Base-by-base conservation (phyloP, 1,140 invertebrate species). In the Micrasema minimum region DNA sequence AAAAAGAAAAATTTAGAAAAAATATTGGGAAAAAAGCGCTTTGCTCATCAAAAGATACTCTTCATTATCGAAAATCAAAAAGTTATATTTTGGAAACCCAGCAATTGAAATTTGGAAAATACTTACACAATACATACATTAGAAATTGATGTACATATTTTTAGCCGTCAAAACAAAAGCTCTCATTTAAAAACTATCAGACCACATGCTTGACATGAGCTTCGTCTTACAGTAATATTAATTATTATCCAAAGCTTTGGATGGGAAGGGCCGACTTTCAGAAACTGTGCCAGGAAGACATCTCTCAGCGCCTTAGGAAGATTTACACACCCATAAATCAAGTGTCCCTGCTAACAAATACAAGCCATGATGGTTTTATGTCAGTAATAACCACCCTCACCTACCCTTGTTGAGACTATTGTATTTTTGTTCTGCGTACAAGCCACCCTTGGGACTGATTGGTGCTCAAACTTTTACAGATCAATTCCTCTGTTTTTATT, bases 361-460 rank as follows among this genome's bases (percentile, higher is more conserved):
- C 18, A 65, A 64, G 45, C 65, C 62, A 64, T 68, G 62, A 74
- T 68, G 72, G 72, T 74, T 74, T 74, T 74, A 70, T 51, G 64
- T n/a, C 59, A 9, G 20, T n/a, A 20, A 46, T 46, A 9, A 38
- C 51, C 51, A 55, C 26, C 37, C 16, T 59, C 37, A 20, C 46
- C 18, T 26, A 35, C 48, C 46, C 20, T 41, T 71, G 50, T 66
- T 65, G 51, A 38, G 61, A 9, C 35, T 38, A 20, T 66, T 66
- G 41, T 53, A 43, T 68, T 53, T 62, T 72, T 72, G 68, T 68
- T 74, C 72, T 68, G 2, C 37, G 72, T 62, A 74, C 48, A 59
- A 62, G 46, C 67, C 71, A 45, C 64, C 50, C 57, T 70, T 37
- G 53, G 23, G 11, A 37, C n/a, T 3, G 43, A 9, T 1, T 31